A percentile compares a stretch with the other conserved stretches of the same genome.
phyloP scores from a whole-genome alignment of 1,140 invertebrate species.

The Conopomorpha cramerella region DNA sequence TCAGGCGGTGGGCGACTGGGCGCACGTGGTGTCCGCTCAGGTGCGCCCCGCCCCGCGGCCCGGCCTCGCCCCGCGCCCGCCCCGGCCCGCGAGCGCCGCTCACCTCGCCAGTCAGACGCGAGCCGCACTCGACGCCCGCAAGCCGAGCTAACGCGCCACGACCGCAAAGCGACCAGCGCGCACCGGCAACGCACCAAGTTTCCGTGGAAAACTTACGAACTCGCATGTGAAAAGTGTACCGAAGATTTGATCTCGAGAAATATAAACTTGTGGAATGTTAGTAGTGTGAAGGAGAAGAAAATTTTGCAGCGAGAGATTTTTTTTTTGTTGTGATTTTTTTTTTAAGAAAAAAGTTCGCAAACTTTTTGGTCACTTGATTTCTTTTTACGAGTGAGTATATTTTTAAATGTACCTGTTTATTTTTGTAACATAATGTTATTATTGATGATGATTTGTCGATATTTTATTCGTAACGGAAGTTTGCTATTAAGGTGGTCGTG shows the following conservation, averaged over 20 bases:
- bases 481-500: conserved; percentile 8
- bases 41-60: conserved; percentile 29
- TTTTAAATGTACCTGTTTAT: too few species aligned
- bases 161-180: conserved; percentile 39
- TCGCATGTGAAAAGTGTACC: conserved; percentile 17
- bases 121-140: conserved; percentile 49
- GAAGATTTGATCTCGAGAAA: not conserved
- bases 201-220: conserved; percentile 19
- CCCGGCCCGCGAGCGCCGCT: conserved; percentile 13
- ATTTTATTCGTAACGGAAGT: not conserved
- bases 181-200: conserved; percentile 35
- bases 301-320: conserved; percentile 40
- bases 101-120: conserved; percentile 37
- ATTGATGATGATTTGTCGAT: too few species aligned
- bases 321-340: conserved; percentile 17
- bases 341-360: conserved; percentile 19
- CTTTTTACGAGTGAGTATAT: conserved; percentile 16
- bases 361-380: conserved; percentile 13
- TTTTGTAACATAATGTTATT: too few species aligned
- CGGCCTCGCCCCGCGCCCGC: conserved; percentile 25
- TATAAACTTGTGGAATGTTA: conserved; percentile 9
- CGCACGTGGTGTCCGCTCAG: conserved; percentile 26
- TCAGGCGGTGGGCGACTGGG: conserved; percentile 21
- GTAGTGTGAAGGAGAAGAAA: conserved; percentile 20
- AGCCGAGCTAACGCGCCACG: conserved; percentile 52